Conservation (phyloP, 2,113 vertebrate species). For the Speoplatyrhinus poulsoni region DNA sequence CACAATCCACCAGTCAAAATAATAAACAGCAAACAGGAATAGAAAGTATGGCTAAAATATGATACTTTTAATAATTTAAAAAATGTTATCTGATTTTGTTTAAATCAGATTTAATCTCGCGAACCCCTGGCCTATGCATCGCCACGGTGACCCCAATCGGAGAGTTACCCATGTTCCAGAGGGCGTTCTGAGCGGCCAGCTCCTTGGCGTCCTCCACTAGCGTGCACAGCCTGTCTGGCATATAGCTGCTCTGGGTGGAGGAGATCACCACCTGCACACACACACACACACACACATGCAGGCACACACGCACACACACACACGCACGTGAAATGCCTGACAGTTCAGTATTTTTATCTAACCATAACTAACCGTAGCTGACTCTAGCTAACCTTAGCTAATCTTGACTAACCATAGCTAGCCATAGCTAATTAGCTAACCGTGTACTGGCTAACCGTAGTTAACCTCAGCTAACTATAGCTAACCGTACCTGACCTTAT, state of each 20-base stretch:
- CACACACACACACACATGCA: constrained; percentile 24
- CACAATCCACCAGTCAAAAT: too few relatives aligned
- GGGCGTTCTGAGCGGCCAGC: constrained; percentile 86
- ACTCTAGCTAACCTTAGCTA: too few relatives aligned
- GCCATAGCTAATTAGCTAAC: neutral
- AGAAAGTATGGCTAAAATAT: too few relatives aligned
- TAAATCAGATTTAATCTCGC: too few relatives aligned
- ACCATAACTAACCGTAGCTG: too few relatives aligned
- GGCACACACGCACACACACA: constrained; percentile 10
- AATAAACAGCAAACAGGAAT: too few relatives aligned
- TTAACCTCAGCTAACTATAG: constrained; percentile 12
- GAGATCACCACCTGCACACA: constrained; percentile 76
- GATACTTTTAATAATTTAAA: too few relatives aligned
- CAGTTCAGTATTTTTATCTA: too few relatives aligned
- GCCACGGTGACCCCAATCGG: too few relatives aligned
- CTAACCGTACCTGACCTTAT: neutral
- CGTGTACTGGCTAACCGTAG: neutral
- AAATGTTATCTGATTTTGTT: too few relatives aligned
- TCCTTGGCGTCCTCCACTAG: constrained; percentile 91
- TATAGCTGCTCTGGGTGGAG: constrained; percentile 80
- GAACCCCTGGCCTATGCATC: too few relatives aligned
- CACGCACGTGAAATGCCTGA: too few relatives aligned
- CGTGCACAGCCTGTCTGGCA: constrained; percentile 88
- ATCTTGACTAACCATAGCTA: neutral
- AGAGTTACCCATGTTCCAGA: constrained; percentile 60